phyloP scores from a whole-genome alignment of 2,113 vertebrate species.

The Leptodactylus fuscus region DNA sequence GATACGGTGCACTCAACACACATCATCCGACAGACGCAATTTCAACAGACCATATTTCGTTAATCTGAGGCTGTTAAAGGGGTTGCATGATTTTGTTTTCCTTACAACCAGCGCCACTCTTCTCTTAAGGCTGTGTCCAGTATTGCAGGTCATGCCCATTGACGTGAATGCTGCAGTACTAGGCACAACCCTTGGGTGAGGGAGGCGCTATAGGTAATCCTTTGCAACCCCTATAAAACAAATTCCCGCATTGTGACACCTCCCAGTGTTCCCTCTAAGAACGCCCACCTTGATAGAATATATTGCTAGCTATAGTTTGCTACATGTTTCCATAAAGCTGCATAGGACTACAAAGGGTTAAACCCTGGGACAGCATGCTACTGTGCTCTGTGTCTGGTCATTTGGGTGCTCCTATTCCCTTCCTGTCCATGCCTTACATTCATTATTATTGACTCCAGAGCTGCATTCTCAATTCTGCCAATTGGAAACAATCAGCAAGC shows the following conservation, averaged over 20 bases:
- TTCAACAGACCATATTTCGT: conserved; percentile 72
- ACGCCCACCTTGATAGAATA: conserved; percentile 16
- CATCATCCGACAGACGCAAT: conserved; percentile 71
- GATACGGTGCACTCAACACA: conserved; percentile 72
- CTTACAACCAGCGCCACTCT: neutral
- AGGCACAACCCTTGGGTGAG: neutral
- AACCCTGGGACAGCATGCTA: neutral
- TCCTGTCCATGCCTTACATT: neutral
- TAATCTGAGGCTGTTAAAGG: conserved; percentile 65
- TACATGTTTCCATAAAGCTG: conserved; percentile 38
- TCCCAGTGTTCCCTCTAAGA: conserved; percentile 77
- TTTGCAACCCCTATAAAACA: conserved; percentile 56
- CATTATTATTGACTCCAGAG: neutral
- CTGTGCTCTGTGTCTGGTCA: neutral
- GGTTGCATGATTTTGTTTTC: neutral
- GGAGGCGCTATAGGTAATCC: neutral
- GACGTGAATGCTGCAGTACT: neutral
- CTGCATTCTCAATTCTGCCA: conserved; percentile 1
- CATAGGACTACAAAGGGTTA: conserved; percentile 47
- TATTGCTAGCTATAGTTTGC: conserved; percentile 19
- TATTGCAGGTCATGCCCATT: neutral
- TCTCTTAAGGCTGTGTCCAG: neutral
- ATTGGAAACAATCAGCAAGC: neutral
- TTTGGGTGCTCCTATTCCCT: neutral
- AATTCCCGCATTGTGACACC: conserved; percentile 71